These are phyloP conservation scores for Musca vetustissima DNA, from an alignment of 1,140 invertebrate genomes.

Conservation along the genomic window DNA sequence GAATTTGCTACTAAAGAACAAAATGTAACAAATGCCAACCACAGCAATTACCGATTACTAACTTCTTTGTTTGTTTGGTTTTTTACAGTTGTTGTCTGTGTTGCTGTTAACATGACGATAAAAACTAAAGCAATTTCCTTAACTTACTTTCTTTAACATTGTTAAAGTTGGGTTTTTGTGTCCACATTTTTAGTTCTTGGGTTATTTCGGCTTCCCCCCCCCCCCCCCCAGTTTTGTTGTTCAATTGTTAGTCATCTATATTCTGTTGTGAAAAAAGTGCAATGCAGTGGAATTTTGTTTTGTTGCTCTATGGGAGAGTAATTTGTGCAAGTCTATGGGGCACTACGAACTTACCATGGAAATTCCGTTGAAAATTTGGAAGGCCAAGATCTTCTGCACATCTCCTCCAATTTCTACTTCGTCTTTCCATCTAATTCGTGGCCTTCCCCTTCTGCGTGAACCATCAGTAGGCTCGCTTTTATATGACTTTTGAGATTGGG, in stretches of 20 bases:
- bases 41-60: conserved; percentile 22
- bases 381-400: too few species aligned
- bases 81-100: conserved; percentile 10
- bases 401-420: too few species aligned
- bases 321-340: background rate
- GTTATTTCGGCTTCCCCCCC: too few species aligned
- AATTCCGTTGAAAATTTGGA: too few species aligned
- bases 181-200: background rate
- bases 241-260: background rate
- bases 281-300: conserved; percentile 9
- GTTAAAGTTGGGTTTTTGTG: conserved; percentile 5
- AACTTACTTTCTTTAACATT: conserved; percentile 21
- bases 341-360: too few species aligned
- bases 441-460: too few species aligned
- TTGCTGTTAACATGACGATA: conserved; percentile 4
- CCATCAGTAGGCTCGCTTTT: too few species aligned
- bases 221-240: background rate
- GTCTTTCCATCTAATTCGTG: too few species aligned
- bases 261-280: conserved; percentile 4
- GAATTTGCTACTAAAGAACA: background rate
- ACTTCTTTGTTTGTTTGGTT: conserved; percentile 3
- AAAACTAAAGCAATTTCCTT: conserved; percentile 22
- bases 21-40: background rate
- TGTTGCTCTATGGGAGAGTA: background rate
- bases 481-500: too few species aligned